Percentiles rank a stretch among this genome's conserved stretches.
Evolutionary conservation across 2,888 invertebrate genomes (phyloP).

Genomic region (Scrobipalpa atriplicella): DNA sequence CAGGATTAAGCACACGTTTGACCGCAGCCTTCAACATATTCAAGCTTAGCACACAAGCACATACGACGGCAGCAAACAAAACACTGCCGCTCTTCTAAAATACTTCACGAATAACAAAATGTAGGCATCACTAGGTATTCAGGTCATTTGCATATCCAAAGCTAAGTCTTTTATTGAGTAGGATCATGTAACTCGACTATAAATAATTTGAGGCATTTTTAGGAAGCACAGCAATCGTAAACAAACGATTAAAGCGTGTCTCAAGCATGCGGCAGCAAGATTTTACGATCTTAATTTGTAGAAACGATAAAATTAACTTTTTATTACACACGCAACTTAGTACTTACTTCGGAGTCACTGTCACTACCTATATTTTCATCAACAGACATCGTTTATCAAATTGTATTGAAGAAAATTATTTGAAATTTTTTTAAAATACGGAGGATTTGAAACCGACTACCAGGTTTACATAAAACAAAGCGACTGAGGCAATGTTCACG

Average conservation of each 20-base stretch:
- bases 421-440: not conserved
- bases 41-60: constrained; percentile 44
- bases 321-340: constrained; percentile 11
- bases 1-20: constrained; percentile 66
- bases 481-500: constrained; percentile 15
- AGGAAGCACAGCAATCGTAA: constrained; percentile 71
- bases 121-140: constrained; percentile 56
- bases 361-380: constrained; percentile 16
- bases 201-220: constrained; percentile 70
- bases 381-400: constrained; percentile 13
- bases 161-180: constrained; percentile 70
- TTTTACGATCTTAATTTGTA: constrained; percentile 30
- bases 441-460: not conserved
- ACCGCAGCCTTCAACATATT: constrained; percentile 75
- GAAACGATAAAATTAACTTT: constrained; percentile 33
- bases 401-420: not conserved
- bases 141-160: constrained; percentile 71
- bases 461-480: constrained; percentile 13
- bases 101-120: constrained; percentile 3
- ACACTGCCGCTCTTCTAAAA: constrained; percentile 60
- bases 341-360: constrained; percentile 30
- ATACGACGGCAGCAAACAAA: constrained; percentile 66
- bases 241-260: constrained; percentile 75
- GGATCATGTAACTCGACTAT: constrained; percentile 75
- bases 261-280: constrained; percentile 41